Base-by-base conservation (phyloP, 2,113 vertebrate genomes). In the Ariopsis seemanni region DNA sequence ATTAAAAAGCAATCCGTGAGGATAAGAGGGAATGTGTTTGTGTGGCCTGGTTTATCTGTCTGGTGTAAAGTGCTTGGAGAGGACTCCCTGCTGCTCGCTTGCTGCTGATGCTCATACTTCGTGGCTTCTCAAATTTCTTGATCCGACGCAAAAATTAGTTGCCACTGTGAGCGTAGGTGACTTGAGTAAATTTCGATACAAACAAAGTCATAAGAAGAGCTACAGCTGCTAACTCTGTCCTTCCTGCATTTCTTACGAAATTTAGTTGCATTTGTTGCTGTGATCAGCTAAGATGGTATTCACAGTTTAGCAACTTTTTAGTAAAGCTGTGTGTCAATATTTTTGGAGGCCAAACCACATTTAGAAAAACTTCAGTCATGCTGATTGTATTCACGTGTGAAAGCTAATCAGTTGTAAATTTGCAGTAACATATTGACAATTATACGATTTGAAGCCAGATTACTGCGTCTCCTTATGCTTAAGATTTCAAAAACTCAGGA, bases 1-100 rank as follows among this genome's bases (percentile, higher is more conserved):
- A 87, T 89, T 91, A 89, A 90, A 88, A 90, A 89, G 78, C 85
- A 86, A 88, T 92, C 87, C 74, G 14, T 58, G 58, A 81, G 86
- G 83, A 89, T 89, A 42, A 87, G 75, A 79, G 72, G 55, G 74
- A 88, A 86, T 65, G 75, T 89, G 84, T 85, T 90, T 89, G 84
- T 82, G 30, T 82, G 74, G 30, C 78, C 84, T 86, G 87, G 69
- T 86, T 91, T 89, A 86, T 91, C 81, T 90, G 83, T 83, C 62
- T 81, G 82, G 27, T 9, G 50, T 80, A 83, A 88, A 90, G 82
- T 80, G 85, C 86, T 89, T 52, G 30, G 69, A 42, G 27, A 82
- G 17, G 74, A 52, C 83, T 83, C 82, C 89, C 89, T 72, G 69
- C 86, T 81, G 84, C 30, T 84, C 5, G 63, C 78, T 79, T 78